Conservation (phyloP, 2,797 vertebrate genomes). For the Dromococcyx pavoninus region DNA sequence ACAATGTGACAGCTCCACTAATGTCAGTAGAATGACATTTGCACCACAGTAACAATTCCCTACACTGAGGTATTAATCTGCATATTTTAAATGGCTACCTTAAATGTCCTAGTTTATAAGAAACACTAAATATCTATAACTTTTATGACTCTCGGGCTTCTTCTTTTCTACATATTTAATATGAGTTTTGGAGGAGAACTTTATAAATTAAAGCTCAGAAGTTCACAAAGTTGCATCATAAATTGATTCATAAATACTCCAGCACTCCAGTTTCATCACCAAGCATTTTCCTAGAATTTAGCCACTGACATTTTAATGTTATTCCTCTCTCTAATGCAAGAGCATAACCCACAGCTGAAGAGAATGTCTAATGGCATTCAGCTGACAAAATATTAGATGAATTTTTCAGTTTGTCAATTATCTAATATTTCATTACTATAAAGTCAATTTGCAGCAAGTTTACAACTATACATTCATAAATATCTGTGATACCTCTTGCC, state of each 20-base stretch:
- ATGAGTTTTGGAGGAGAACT: neutral
- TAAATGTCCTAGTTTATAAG: neutral
- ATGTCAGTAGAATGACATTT: neutral
- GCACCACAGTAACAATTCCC: neutral
- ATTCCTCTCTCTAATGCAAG: neutral
- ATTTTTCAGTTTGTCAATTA: neutral
- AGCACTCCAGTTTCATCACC: neutral
- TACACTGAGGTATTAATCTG: neutral
- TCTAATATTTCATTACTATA: neutral
- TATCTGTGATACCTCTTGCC: neutral
- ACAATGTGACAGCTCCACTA: neutral
- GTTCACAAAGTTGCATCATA: neutral
- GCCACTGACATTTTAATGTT: neutral
- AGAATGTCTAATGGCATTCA: neutral
- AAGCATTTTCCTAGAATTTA: neutral
- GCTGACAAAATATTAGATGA: neutral
- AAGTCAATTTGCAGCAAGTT: neutral
- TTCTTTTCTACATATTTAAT: neutral
- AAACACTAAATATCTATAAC: neutral
- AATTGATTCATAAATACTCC: neutral
- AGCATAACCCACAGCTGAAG: neutral
- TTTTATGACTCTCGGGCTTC: neutral
- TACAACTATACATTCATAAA: neutral
- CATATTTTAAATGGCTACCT: neutral
- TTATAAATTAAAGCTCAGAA: neutral